Conservation (phyloP, 2,797 vertebrate species). For the Manis crassicaudata region DNA sequence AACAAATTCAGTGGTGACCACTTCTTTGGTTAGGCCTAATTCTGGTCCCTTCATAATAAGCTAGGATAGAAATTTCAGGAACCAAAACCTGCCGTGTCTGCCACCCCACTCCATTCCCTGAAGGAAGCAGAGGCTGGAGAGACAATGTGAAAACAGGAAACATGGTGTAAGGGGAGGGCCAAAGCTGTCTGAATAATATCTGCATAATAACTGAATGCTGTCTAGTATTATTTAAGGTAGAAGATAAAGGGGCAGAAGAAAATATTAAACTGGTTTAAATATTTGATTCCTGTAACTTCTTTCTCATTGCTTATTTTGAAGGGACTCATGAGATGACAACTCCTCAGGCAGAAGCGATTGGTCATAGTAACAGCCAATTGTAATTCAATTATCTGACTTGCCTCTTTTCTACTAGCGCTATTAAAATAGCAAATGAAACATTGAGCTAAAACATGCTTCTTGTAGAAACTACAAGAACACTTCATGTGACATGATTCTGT, state of each 20-base stretch:
- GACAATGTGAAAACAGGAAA: background rate
- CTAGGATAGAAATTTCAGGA: background rate
- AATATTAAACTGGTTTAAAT: background rate
- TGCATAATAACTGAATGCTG: background rate
- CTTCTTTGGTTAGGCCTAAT: background rate
- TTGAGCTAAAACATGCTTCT: background rate
- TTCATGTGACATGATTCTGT: background rate
- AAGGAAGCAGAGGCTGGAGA: background rate
- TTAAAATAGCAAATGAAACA: background rate
- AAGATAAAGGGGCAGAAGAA: background rate
- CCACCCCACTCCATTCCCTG: background rate
- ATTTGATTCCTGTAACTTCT: background rate
- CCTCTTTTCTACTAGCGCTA: background rate
- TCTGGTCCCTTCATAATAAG: background rate
- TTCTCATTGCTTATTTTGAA: conserved; percentile 26
- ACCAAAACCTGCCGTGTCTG: background rate
- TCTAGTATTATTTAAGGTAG: background rate
- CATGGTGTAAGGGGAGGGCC: background rate
- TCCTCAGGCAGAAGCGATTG: background rate
- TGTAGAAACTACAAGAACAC: background rate
- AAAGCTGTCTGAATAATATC: background rate
- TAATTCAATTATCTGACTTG: background rate
- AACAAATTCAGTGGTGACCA: background rate
- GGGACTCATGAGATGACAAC: background rate
- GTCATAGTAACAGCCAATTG: background rate